Evolutionary conservation across 2,113 vertebrate species (phyloP).

Genomic region (Maylandia zebra): DNA sequence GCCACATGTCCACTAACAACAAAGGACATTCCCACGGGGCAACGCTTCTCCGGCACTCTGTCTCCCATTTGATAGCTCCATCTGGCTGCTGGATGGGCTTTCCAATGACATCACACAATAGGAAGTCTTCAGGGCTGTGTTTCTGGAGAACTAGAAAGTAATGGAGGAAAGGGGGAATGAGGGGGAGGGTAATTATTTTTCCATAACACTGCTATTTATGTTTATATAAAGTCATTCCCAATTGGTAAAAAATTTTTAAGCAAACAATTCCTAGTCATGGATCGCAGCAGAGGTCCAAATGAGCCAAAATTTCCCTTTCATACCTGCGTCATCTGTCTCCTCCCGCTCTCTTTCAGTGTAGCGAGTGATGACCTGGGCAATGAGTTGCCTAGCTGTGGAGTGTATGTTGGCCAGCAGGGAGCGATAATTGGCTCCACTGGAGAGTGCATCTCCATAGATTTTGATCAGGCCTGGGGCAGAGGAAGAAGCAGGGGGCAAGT

Average conservation of each 20-base stretch:
- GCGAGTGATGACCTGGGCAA: conserved; percentile 75
- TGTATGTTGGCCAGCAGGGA: conserved; percentile 72
- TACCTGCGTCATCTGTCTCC: conserved; percentile 71
- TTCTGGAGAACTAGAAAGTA: conserved; percentile 69
- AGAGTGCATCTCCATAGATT: conserved; percentile 75
- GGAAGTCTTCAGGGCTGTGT: conserved; percentile 74
- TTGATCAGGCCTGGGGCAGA: conserved; percentile 77
- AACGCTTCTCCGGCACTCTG: conserved; percentile 80
- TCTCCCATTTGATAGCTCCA: conserved; percentile 74
- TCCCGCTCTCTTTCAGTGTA: conserved; percentile 75
- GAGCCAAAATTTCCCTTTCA: conserved; percentile 10
- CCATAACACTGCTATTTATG: conserved; percentile 28
- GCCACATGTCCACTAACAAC: conserved; percentile 88
- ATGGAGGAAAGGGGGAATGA: conserved; percentile 25
- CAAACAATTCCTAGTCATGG: not conserved
- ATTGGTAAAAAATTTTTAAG: not conserved
- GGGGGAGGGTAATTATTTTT: conserved; percentile 24
- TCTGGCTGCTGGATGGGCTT: conserved; percentile 72
- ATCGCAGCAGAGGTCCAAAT: conserved; percentile 9
- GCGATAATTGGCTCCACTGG: conserved; percentile 76
- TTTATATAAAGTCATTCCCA: conserved; percentile 38
- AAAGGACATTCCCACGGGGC: conserved; percentile 82
- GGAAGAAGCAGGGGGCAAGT: conserved; percentile 68
- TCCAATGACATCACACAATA: conserved; percentile 82
- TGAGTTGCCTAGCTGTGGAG: conserved; percentile 73